Conservation (phyloP, 2,888 invertebrate species). For the Euplagia quadripunctaria region DNA sequence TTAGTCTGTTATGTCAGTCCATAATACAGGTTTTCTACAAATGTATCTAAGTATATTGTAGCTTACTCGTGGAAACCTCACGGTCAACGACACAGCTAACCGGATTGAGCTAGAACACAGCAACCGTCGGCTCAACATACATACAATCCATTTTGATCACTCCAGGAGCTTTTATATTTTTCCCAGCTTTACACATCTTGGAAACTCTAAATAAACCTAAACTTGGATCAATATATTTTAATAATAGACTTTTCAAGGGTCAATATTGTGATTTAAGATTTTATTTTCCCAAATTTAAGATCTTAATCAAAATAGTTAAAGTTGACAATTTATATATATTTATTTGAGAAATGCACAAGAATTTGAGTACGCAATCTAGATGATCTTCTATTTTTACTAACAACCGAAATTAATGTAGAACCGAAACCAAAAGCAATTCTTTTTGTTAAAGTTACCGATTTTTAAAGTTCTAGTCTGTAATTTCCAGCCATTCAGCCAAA, state of each 20-base stretch:
- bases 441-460: no score
- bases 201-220: neutral
- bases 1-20: neutral
- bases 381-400: no score
- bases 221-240: neutral
- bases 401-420: no score
- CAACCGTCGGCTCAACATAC: neutral
- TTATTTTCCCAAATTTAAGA: neutral
- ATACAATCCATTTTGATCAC: slow-evolving; percentile 5
- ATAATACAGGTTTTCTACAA: slow-evolving; percentile 5
- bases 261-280: neutral
- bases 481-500: no score
- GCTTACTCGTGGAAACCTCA: slow-evolving; percentile 8
- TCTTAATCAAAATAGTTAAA: neutral
- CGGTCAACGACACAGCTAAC: slow-evolving; percentile 18
- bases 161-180: neutral
- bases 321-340: neutral
- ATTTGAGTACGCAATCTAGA: neutral
- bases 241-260: neutral
- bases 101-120: slow-evolving; percentile 9
- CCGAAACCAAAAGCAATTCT: no score
- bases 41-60: slow-evolving; percentile 7
- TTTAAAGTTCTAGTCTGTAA: no score
- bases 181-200: neutral
- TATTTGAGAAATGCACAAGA: neutral